Conservation (phyloP, 2,888 invertebrate species). For the Myopa tessellatipennis region DNA sequence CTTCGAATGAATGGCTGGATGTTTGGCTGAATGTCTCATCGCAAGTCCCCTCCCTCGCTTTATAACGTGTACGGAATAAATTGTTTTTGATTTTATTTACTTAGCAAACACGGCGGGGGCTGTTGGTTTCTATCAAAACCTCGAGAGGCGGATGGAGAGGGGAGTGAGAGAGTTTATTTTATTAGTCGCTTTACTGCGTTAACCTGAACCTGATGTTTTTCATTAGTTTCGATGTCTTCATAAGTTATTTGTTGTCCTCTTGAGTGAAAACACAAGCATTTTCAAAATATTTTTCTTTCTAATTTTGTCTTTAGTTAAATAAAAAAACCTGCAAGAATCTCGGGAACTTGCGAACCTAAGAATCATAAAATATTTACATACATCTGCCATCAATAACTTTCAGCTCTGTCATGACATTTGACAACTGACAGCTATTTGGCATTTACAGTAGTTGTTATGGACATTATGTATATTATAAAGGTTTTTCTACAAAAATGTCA, state of each 20-base stretch:
- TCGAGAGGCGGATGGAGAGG: not conserved
- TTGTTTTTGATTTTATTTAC: constrained; percentile 32
- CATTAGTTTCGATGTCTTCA: not conserved
- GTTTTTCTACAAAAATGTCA: no score
- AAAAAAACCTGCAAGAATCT: not conserved
- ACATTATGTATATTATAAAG: not conserved
- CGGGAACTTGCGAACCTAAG: not conserved
- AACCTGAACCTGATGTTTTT: constrained; percentile 1
- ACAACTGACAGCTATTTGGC: not conserved
- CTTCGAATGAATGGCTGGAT: not conserved
- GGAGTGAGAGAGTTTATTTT: not conserved
- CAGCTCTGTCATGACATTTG: no score
- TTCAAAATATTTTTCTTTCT: not conserved
- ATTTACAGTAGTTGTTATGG: not conserved
- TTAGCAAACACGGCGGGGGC: not conserved
- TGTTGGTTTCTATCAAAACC: not conserved
- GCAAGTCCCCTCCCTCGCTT: not conserved
- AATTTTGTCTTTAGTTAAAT: no score
- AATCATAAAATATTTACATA: not conserved
- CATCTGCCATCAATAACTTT: not conserved
- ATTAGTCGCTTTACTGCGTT: not conserved
- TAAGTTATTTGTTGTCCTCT: not conserved
- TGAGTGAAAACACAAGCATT: not conserved
- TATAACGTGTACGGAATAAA: constrained; percentile 31
- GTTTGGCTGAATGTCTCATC: not conserved